phyloP scores from a whole-genome alignment of 2,797 vertebrate genomes.

The Babyrousa celebensis region DNA sequence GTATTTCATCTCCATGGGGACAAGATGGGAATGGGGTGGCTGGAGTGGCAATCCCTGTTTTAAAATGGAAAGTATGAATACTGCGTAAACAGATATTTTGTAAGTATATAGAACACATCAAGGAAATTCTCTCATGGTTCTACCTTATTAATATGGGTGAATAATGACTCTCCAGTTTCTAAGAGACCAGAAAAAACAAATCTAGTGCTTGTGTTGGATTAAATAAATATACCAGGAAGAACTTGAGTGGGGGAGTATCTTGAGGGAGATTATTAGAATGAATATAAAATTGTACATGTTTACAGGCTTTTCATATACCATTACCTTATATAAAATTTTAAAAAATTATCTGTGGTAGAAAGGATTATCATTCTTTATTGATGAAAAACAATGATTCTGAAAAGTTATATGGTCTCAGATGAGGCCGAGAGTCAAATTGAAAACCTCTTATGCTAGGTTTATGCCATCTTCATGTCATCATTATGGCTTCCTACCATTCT shows the following conservation, averaged over 20 bases:
- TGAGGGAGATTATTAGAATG: neutral
- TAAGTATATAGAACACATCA: neutral
- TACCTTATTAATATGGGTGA: neutral
- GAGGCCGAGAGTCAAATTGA: constrained; percentile 43
- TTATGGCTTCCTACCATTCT: neutral
- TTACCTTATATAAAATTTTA: neutral
- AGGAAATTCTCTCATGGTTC: neutral
- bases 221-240: neutral
- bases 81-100: neutral
- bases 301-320: neutral
- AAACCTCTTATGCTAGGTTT: neutral
- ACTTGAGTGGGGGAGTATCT: neutral
- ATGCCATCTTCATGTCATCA: neutral
- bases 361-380: neutral
- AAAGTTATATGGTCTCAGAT: constrained; percentile 3
- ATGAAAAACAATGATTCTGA: neutral
- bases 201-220: neutral
- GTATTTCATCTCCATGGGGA: neutral
- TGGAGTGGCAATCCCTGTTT: constrained; percentile 5
- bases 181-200: neutral
- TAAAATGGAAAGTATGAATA: constrained; percentile 47
- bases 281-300: neutral
- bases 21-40: neutral
- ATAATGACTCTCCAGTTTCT: neutral
- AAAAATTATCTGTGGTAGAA: neutral